Evolutionary conservation across 2,888 invertebrate genomes (phyloP).

Genomic region (Eupeodes latifasciatus): DNA sequence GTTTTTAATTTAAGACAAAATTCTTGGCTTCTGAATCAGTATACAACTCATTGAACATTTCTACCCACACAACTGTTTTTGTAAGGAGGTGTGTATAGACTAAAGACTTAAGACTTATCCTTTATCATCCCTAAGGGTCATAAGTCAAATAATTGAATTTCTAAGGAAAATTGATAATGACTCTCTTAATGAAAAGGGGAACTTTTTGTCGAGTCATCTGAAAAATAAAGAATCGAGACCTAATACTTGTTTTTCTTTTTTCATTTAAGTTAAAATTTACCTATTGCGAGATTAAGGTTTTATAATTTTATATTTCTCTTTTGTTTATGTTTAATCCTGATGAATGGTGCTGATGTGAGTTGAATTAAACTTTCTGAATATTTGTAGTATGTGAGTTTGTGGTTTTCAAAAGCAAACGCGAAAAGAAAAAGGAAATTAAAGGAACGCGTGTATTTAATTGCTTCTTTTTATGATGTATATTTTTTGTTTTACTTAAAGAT

Average conservation of each 20-base stretch:
- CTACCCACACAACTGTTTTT: no score
- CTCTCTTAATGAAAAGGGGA: neutral
- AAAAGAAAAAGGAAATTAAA: neutral
- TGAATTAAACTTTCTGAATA: neutral
- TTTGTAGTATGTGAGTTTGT: neutral
- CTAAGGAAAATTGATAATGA: neutral
- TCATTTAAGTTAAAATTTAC: no score
- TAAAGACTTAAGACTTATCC: no score
- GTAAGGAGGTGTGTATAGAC: no score
- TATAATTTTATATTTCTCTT: neutral
- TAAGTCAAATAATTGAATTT: neutral
- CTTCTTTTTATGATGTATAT: slow-evolving; percentile 11
- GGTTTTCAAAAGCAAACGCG: neutral
- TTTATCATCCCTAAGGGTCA: neutral
- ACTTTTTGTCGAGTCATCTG: neutral
- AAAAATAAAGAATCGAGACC: neutral
- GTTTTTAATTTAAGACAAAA: no score
- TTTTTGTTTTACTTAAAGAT: neutral
- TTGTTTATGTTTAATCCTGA: slow-evolving; percentile 3
- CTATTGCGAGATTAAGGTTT: neutral
- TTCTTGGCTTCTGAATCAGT: no score
- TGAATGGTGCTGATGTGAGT: neutral
- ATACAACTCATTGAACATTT: no score
- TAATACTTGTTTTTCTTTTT: neutral
- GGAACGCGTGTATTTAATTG: slow-evolving; percentile 31